These are phyloP conservation scores for Microtus ochrogaster DNA, from an alignment of 2,113 vertebrate genomes.

Conservation along the genomic window DNA sequence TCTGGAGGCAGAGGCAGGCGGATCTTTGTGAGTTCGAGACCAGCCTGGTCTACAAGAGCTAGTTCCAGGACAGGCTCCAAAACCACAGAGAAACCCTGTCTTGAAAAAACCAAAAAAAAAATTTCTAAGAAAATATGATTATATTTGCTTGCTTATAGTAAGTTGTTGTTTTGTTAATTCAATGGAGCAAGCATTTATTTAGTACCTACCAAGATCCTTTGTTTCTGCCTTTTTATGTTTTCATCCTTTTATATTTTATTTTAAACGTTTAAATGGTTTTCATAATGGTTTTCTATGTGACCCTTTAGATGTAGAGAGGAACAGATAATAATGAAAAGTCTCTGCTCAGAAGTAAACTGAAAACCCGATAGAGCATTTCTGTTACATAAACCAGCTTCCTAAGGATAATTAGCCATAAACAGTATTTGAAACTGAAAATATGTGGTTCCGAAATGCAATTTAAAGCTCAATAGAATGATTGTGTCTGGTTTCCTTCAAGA, in stretches of 20 bases:
- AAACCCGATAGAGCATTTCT: background rate
- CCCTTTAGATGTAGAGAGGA: background rate
- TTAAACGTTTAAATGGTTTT: constrained; percentile 18
- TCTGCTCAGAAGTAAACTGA: background rate
- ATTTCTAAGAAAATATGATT: constrained; percentile 5
- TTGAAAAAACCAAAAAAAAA: too few species aligned
- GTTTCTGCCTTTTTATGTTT: background rate
- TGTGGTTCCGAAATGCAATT: constrained; percentile 14
- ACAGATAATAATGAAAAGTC: background rate
- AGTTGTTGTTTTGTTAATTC: constrained; percentile 39
- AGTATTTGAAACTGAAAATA: constrained; percentile 11
- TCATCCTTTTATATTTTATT: background rate
- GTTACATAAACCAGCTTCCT: background rate
- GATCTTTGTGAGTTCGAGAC: too few species aligned
- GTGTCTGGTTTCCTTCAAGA: background rate
- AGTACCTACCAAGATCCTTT: background rate
- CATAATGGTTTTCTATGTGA: background rate
- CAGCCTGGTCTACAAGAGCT: too few species aligned
- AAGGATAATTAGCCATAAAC: background rate
- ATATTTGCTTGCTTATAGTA: background rate
- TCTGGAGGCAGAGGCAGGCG: too few species aligned
- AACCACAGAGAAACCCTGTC: too few species aligned
- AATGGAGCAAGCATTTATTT: constrained; percentile 13
- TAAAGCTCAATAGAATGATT: background rate
- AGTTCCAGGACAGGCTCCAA: too few species aligned